These are phyloP conservation scores for Anhinga rufa DNA, from an alignment of 2,113 vertebrate species.

Conservation along the genomic window DNA sequence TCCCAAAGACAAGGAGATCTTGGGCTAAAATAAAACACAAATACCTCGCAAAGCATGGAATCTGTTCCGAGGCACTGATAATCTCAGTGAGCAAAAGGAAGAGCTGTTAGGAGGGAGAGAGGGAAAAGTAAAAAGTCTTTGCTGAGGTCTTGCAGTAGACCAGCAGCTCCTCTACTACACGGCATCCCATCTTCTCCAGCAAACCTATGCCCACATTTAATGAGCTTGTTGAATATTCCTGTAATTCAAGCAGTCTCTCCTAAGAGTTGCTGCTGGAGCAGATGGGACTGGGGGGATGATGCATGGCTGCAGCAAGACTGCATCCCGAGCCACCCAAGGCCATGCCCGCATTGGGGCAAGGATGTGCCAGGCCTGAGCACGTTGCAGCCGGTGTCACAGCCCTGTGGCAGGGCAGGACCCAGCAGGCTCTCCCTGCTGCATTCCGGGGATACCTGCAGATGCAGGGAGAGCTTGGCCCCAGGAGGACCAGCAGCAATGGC, in stretches of 20 bases:
- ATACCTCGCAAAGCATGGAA: accelerated
- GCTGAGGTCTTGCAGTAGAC: not conserved
- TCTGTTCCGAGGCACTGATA: not conserved
- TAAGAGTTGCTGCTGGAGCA: not conserved
- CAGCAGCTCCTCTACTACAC: not conserved
- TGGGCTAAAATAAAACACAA: not conserved
- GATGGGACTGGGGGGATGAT: not conserved
- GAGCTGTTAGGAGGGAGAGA: not conserved
- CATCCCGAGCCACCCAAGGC: not conserved
- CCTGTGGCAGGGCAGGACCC: not conserved
- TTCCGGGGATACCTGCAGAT: not conserved
- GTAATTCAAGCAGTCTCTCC: not conserved
- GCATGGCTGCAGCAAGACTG: not conserved
- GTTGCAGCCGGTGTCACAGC: accelerated
- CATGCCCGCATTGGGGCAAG: accelerated
- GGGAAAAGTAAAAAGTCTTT: not conserved
- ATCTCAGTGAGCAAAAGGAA: not conserved
- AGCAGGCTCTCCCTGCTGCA: not conserved
- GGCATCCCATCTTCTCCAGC: not conserved
- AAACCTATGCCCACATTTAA: not conserved
- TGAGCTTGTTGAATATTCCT: not conserved
- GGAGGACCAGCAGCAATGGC: not conserved
- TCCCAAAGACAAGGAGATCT: not conserved
- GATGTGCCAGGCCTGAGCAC: not conserved
- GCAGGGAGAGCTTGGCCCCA: not conserved